Conservation (phyloP, 2,113 vertebrate species). For the Columba livia region DNA sequence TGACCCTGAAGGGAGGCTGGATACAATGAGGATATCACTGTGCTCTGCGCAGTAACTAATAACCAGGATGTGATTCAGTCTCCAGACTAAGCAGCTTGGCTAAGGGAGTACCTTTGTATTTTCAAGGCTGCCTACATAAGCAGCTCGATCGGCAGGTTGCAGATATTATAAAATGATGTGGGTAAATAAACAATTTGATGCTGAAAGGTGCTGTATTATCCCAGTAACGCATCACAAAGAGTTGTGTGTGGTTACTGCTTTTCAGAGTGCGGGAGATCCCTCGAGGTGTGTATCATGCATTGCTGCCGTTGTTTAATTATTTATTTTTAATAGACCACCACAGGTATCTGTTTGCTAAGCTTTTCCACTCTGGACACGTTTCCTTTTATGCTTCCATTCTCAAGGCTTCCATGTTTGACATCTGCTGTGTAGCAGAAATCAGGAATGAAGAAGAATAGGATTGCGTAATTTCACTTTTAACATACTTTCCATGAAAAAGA, state of each 20-base stretch:
- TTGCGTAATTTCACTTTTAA: not conserved
- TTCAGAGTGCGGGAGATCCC: not conserved
- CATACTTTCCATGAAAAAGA: not conserved
- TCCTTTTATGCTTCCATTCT: not conserved
- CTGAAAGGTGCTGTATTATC: not conserved
- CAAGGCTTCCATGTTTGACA: not conserved
- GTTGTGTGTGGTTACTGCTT: not conserved
- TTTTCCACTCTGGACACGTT: not conserved
- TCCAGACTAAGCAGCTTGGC: not conserved
- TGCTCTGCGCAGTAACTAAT: not conserved
- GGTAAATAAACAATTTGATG: not conserved
- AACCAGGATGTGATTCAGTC: not conserved
- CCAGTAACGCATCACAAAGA: accelerated
- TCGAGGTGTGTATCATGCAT: not conserved
- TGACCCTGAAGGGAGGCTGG: not conserved
- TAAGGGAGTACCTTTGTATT: not conserved
- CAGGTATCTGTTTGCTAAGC: not conserved
- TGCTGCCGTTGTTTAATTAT: not conserved
- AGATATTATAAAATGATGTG: not conserved
- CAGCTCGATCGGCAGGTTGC: not conserved
- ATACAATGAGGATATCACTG: accelerated
- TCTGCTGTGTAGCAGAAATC: not conserved
- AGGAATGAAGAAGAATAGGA: not conserved
- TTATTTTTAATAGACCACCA: not conserved
- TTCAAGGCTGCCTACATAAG: not conserved